Percentiles rank a stretch among this genome's conserved stretches.
Conservation (phyloP, 2,888 invertebrate genomes). For the Sphaerophoria taeniata region DNA sequence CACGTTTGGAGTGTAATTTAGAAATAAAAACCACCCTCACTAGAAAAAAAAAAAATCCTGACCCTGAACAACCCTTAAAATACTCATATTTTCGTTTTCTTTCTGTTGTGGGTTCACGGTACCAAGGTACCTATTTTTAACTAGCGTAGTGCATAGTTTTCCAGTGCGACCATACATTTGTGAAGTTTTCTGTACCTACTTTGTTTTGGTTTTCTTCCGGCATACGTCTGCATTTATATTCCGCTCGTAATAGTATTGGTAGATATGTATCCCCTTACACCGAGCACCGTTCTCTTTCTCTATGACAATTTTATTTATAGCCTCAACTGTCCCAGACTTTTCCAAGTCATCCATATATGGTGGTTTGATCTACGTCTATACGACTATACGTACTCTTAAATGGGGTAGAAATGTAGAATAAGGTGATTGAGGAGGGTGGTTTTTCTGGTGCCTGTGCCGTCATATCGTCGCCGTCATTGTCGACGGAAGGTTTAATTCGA, state of each 20-base stretch:
- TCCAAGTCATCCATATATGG: conserved; percentile 22
- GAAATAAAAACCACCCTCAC: conserved; percentile 52
- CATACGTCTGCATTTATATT: neutral
- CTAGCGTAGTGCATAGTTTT: neutral
- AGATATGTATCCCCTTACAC: conserved; percentile 22
- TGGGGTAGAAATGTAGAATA: conserved; percentile 13
- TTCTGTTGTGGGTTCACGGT: conserved; percentile 26
- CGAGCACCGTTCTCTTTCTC: conserved; percentile 20
- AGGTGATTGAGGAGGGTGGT: conserved; percentile 53
- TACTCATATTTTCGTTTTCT: conserved; percentile 8
- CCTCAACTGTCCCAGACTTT: conserved; percentile 50
- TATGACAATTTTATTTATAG: conserved; percentile 70
- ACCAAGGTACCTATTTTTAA: conserved; percentile 24
- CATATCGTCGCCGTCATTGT: neutral
- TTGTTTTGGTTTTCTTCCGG: conserved; percentile 54
- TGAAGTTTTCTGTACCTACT: conserved; percentile 28
- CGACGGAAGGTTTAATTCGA: conserved; percentile 55
- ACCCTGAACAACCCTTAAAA: conserved; percentile 66
- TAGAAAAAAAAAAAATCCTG: conserved; percentile 45
- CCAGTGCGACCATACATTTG: neutral
- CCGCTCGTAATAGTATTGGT: conserved; percentile 17
- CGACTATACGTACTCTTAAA: neutral
- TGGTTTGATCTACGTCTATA: neutral
- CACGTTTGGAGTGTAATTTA: neutral
- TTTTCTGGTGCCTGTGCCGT: conserved; percentile 11